These are phyloP conservation scores for Pionites leucogaster DNA, from an alignment of 2,113 vertebrate species.

Conservation along the genomic window DNA sequence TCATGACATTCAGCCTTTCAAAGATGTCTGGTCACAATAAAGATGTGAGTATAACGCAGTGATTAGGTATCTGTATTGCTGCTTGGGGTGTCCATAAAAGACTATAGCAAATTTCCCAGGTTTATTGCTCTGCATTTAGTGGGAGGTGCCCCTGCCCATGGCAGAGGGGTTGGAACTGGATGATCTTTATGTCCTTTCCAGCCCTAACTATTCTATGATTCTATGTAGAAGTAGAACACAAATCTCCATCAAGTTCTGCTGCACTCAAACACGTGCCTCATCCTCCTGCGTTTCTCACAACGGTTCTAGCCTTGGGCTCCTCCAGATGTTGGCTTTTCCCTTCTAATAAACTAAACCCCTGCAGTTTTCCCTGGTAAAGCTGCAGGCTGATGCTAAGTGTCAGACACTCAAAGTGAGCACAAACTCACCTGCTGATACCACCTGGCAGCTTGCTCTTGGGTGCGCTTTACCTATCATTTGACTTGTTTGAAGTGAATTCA, in stretches of 20 bases:
- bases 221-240: neutral
- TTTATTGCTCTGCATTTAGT: neutral
- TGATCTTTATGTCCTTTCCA: no score
- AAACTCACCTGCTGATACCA: neutral
- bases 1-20: fast-evolving
- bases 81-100: neutral
- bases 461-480: neutral
- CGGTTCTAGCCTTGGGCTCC: neutral
- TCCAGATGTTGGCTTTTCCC: fast-evolving
- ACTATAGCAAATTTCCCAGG: fast-evolving
- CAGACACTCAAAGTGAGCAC: fast-evolving
- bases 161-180: no score
- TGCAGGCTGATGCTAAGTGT: neutral
- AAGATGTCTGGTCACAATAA: neutral
- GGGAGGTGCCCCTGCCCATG: no score
- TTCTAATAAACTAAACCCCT: neutral
- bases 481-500: neutral
- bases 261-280: fast-evolving
- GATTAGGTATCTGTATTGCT: fast-evolving
- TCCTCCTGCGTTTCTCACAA: fast-evolving
- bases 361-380: fast-evolving
- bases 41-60: fast-evolving
- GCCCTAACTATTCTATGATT: no score
- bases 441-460: neutral
- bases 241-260: neutral